phyloP scores from a whole-genome alignment of 2,888 invertebrate species.

The Halictus ligatus region DNA sequence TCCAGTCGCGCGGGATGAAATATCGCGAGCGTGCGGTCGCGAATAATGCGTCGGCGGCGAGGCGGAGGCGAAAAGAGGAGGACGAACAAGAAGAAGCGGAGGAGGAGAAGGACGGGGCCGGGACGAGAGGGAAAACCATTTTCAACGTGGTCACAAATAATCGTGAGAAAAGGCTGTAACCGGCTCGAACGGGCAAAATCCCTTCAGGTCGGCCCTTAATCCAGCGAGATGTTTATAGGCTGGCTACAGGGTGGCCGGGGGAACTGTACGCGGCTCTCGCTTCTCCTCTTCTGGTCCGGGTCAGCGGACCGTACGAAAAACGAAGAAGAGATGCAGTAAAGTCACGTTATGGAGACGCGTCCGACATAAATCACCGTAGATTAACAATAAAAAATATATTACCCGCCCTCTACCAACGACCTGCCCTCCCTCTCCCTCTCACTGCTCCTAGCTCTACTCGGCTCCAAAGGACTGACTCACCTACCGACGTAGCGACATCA shows the following conservation, averaged over 20 bases:
- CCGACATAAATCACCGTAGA: slow-evolving; percentile 75
- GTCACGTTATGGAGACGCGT: slow-evolving; percentile 62
- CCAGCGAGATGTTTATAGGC: slow-evolving; percentile 40
- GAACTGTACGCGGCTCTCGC: not conserved
- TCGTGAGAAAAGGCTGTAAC: slow-evolving; percentile 42
- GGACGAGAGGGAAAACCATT: not conserved
- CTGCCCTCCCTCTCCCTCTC: not conserved
- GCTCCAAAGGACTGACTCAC: slow-evolving; percentile 56
- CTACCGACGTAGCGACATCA: slow-evolving; percentile 43
- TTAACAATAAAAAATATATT: slow-evolving; percentile 77
- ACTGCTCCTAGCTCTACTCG: slow-evolving; percentile 14
- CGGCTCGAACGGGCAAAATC: slow-evolving; percentile 50
- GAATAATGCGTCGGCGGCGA: not conserved
- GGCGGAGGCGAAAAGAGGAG: not conserved
- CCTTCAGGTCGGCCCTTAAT: slow-evolving; percentile 49
- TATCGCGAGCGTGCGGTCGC: slow-evolving; percentile 3
- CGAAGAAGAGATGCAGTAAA: slow-evolving; percentile 54
- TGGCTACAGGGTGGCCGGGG: slow-evolving; percentile 39
- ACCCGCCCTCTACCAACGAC: slow-evolving; percentile 31
- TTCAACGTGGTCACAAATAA: slow-evolving; percentile 18
- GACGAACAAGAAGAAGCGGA: not conserved
- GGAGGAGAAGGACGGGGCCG: not conserved
- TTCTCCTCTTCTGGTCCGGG: slow-evolving; percentile 35
- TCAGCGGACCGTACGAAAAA: slow-evolving; percentile 48
- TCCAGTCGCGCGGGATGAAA: slow-evolving; percentile 8